These are phyloP conservation scores for Cyanoderma ruficeps DNA, from an alignment of 2,113 vertebrate genomes.

Conservation along the genomic window DNA sequence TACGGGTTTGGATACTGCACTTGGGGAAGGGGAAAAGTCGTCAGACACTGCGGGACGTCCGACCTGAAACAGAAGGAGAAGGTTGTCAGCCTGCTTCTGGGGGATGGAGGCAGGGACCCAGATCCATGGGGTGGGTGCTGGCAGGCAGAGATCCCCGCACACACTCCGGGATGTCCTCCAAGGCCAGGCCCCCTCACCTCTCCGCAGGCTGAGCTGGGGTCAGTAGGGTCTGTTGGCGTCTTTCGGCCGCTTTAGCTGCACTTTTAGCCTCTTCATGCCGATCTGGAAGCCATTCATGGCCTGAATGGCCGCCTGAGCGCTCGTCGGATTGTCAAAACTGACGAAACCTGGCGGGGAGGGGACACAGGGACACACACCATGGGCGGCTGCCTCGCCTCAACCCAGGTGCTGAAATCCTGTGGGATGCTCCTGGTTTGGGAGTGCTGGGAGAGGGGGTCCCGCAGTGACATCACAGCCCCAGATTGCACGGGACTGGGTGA, in stretches of 20 bases:
- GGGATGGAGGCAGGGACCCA: not conserved
- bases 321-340: conserved; percentile 98
- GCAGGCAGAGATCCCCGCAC: not conserved
- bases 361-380: not conserved
- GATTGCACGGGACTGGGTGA: too few relatives aligned
- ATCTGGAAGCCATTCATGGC: conserved; percentile 99
- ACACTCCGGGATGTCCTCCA: accelerated
- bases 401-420: accelerated
- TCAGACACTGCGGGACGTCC: conserved; percentile 49
- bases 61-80: conserved; percentile 44
- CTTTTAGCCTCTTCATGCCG: conserved; percentile 99
- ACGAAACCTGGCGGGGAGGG: conserved; percentile 85
- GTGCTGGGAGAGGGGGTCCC: not conserved
- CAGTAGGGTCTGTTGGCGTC: conserved; percentile 98
- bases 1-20: conserved; percentile 72
- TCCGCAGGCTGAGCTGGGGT: conserved; percentile 76
- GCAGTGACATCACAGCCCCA: accelerated
- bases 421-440: not conserved
- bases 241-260: conserved; percentile 97
- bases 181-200: conserved; percentile 73
- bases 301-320: conserved; percentile 97
- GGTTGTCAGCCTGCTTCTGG: not conserved
- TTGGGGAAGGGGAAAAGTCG: conserved; percentile 67
- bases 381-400: accelerated
- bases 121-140: not conserved